Base-by-base conservation (phyloP, 2,797 vertebrate genomes). In the Pterois miles region DNA sequence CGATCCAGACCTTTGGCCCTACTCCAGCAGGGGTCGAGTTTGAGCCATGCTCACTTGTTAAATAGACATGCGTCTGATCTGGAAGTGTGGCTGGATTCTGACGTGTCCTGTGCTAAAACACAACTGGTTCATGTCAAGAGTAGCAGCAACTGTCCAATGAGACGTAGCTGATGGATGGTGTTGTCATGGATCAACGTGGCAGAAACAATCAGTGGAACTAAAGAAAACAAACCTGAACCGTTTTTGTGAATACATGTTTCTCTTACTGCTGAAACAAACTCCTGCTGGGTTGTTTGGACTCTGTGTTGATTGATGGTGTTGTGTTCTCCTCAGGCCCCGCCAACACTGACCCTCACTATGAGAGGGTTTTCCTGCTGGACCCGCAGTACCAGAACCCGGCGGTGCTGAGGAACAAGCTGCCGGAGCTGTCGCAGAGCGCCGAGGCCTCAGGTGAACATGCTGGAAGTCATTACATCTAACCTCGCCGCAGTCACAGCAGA, bases 301-400 rank as follows among this genome's bases (percentile, higher is more conserved):
- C 29, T 11, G 1, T 20, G 34, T 36, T 9, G 13, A 9, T 27
- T 29, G 1, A 8, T 40, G 36, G 36, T 38, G 4, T 38, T 33
- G 16, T 53, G 18, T 27, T 40, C 5, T 12, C 29, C 27, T 65
- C 62, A 92, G 96, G 94, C 65, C 67, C 76, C 0, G 85, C 92
- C 77, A 93, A 95, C 92, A 85, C 94, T 0, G 97, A 97, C 75
- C 96, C 96, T 57, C 96, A 96, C 69, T 98, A 98, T 4, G 97
- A 98, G 89, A 93, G 96, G 40, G 95, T 97, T 13, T 98, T 97
- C 87, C 95, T 97, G 20, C 84, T 98, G 90, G 97, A 98, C 85
- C 89, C 97, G 2, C 96, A 97, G 74, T 98, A 98, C 87, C 97
- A 97, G 89, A 96, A 98, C 88, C 96, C 96, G 1, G 93, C 94